These are phyloP conservation scores for Rhinogobio ventralis DNA, from an alignment of 2,797 vertebrate genomes.

Conservation along the genomic window DNA sequence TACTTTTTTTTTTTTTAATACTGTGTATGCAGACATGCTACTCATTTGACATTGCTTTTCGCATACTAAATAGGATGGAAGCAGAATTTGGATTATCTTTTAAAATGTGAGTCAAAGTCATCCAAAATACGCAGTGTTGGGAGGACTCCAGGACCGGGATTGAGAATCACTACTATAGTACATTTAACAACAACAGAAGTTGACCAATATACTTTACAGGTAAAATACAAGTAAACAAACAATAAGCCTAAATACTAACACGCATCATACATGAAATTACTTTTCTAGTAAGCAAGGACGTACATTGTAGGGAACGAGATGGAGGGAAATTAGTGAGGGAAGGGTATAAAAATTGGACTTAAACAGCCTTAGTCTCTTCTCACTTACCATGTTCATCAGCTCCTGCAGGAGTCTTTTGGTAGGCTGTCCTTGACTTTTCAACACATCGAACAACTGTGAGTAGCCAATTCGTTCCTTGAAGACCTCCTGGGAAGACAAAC, in stretches of 20 bases:
- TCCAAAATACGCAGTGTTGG: neutral
- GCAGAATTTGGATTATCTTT: neutral
- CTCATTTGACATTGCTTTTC: neutral
- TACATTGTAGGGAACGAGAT: neutral
- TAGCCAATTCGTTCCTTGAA: constrained; percentile 98
- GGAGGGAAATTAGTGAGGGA: neutral
- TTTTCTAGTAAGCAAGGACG: neutral
- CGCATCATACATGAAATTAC: neutral
- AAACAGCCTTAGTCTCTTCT: constrained; percentile 3
- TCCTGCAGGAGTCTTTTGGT: constrained; percentile 91
- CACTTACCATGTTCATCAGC: constrained; percentile 94
- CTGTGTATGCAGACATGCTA: neutral
- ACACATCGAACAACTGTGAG: constrained; percentile 90
- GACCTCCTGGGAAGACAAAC: constrained; percentile 83
- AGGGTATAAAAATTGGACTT: neutral
- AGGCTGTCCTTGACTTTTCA: constrained; percentile 92
- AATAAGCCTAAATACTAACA: neutral
- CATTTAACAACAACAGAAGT: neutral
- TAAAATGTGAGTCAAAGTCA: neutral
- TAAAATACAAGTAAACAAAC: neutral
- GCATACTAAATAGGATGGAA: neutral
- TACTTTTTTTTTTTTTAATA: neutral
- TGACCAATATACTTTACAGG: neutral
- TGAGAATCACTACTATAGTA: neutral
- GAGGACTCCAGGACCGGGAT: neutral